phyloP scores from a whole-genome alignment of 2,113 vertebrate genomes.

The Semnopithecus entellus region DNA sequence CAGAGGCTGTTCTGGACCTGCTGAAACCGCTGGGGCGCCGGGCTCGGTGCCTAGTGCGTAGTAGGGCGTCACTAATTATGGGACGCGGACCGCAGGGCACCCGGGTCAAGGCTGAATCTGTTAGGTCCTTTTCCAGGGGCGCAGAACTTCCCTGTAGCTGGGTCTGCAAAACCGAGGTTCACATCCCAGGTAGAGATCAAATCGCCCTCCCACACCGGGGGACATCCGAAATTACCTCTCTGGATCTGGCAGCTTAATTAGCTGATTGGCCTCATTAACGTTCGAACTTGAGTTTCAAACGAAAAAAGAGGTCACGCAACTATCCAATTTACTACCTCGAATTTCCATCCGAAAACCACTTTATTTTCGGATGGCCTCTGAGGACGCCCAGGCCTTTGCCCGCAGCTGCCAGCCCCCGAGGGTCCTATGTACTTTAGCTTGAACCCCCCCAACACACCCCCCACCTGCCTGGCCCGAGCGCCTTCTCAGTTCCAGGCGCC shows the following conservation, averaged over 20 bases:
- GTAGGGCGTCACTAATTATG: neutral
- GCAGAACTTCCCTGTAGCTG: neutral
- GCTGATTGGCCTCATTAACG: conserved; percentile 45
- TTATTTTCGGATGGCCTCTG: conserved; percentile 32
- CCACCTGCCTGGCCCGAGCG: too few relatives aligned
- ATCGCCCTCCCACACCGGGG: neutral
- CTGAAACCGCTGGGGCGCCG: accelerated
- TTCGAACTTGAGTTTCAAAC: neutral
- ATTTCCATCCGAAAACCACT: neutral
- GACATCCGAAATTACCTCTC: conserved; percentile 28
- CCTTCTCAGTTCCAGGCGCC: neutral
- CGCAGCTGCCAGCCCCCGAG: neutral
- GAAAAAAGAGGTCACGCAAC: conserved; percentile 41
- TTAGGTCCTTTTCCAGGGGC: too few relatives aligned
- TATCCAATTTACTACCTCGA: conserved; percentile 4
- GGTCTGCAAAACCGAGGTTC: neutral
- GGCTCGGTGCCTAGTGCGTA: accelerated
- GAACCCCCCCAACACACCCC: neutral
- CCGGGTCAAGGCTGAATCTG: neutral
- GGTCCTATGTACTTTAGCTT: neutral
- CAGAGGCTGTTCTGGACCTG: accelerated
- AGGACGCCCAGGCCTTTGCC: neutral
- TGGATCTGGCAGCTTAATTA: conserved; percentile 35
- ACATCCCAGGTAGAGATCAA: neutral
- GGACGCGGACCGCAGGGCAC: accelerated